phyloP scores from a whole-genome alignment of 2,888 invertebrate species.

The Halictus ligatus region DNA sequence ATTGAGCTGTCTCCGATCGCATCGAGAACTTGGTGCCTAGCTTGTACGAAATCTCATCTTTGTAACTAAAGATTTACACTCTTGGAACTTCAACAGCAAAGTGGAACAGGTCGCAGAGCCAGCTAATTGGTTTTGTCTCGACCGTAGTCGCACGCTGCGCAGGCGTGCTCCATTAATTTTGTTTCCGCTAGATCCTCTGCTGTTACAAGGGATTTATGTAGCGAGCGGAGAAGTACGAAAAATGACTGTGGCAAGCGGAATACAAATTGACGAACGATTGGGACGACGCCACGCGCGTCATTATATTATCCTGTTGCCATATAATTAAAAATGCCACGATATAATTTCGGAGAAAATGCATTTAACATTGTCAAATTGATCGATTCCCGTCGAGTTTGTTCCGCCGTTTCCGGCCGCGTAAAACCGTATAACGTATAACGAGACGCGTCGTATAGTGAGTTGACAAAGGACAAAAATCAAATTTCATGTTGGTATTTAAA shows the following conservation, averaged over 20 bases:
- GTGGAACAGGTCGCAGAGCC: not conserved
- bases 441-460: not conserved
- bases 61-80: not conserved
- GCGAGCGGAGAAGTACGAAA: not conserved
- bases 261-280: slow-evolving; percentile 6
- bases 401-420: not conserved
- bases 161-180: slow-evolving; percentile 31
- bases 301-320: slow-evolving; percentile 2
- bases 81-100: not conserved
- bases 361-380: not conserved
- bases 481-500: too few species aligned
- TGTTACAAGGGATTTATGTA: not conserved
- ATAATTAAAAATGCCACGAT: not conserved
- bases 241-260: not conserved
- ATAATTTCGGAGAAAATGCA: not conserved
- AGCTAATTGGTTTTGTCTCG: not conserved
- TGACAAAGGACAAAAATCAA: too few species aligned
- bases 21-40: not conserved
- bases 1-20: not conserved
- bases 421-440: not conserved
- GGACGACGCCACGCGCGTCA: not conserved
- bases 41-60: not conserved
- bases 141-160: not conserved
- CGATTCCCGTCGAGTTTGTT: not conserved
- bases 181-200: slow-evolving; percentile 13